A percentile compares a stretch with the other conserved stretches of the same genome.
These are phyloP conservation scores for Malaclemys terrapin DNA, from an alignment of 2,113 vertebrate species.

Conservation along the genomic window DNA sequence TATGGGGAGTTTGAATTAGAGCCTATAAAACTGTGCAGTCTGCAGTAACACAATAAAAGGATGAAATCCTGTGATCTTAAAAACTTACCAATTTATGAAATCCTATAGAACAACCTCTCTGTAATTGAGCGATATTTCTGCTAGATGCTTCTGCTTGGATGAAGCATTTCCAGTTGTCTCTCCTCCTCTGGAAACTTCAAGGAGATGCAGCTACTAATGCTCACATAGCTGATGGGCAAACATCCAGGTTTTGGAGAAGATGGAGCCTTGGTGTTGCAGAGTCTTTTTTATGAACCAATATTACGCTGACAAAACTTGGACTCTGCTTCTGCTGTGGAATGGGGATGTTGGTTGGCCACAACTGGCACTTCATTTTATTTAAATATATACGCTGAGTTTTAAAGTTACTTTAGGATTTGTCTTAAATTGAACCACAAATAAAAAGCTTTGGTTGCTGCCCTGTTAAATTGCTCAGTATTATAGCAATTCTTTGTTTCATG, in stretches of 20 bases:
- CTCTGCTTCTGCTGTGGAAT: background rate
- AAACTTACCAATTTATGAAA: background rate
- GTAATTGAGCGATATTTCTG: background rate
- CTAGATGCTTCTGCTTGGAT: background rate
- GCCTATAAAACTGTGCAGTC: background rate
- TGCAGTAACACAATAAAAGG: background rate
- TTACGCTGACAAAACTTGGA: background rate
- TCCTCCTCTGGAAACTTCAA: background rate
- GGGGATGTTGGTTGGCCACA: background rate
- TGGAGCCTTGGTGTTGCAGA: background rate
- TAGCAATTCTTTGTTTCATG: background rate
- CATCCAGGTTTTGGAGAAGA: background rate
- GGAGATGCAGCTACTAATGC: background rate
- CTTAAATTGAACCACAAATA: background rate
- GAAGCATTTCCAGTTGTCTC: background rate
- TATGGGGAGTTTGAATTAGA: conserved; percentile 22
- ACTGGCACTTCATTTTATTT: background rate
- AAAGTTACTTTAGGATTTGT: background rate
- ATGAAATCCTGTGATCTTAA: conserved; percentile 2
- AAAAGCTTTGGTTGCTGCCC: background rate
- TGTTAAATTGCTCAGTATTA: background rate
- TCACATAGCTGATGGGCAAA: rapidly evolving
- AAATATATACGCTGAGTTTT: background rate
- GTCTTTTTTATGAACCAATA: background rate
- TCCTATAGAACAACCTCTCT: background rate